These are phyloP conservation scores for Gryon sp. DNA, from an alignment of 1,140 invertebrate species.

Conservation along the genomic window DNA sequence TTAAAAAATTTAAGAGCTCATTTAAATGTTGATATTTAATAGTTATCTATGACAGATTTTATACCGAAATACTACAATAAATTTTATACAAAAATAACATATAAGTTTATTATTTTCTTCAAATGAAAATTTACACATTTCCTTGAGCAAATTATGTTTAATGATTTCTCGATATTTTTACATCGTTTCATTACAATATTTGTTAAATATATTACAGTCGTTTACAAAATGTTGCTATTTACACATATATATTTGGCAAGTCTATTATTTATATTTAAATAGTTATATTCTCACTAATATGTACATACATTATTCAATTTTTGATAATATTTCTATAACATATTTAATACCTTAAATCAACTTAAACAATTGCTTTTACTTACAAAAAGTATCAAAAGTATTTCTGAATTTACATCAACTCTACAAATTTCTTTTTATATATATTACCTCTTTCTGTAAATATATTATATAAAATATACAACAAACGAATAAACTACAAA, in stretches of 20 bases:
- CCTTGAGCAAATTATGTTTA: conserved; percentile 21
- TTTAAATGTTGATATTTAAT: conserved; percentile 6
- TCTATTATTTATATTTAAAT: too few species aligned
- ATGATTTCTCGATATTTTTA: conserved; percentile 8
- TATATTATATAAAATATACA: too few species aligned
- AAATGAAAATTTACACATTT: too few species aligned
- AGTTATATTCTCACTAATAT: neutral
- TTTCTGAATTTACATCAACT: too few species aligned
- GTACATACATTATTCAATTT: neutral
- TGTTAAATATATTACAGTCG: conserved; percentile 6
- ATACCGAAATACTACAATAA: too few species aligned
- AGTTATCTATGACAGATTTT: neutral
- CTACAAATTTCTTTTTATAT: too few species aligned
- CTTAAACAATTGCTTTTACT: too few species aligned
- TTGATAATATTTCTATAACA: neutral
- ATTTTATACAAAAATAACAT: too few species aligned
- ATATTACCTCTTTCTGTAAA: too few species aligned
- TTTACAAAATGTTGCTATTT: neutral
- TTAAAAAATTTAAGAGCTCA: conserved; percentile 84
- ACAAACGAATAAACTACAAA: too few species aligned
- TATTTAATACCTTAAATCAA: conserved; percentile 1
- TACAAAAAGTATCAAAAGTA: too few species aligned
- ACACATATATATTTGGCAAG: conserved; percentile 11
- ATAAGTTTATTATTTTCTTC: too few species aligned
- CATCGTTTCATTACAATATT: neutral